These are phyloP conservation scores for Hirtodrosophila trivittata DNA, from an alignment of 2,888 invertebrate species.

Conservation along the genomic window DNA sequence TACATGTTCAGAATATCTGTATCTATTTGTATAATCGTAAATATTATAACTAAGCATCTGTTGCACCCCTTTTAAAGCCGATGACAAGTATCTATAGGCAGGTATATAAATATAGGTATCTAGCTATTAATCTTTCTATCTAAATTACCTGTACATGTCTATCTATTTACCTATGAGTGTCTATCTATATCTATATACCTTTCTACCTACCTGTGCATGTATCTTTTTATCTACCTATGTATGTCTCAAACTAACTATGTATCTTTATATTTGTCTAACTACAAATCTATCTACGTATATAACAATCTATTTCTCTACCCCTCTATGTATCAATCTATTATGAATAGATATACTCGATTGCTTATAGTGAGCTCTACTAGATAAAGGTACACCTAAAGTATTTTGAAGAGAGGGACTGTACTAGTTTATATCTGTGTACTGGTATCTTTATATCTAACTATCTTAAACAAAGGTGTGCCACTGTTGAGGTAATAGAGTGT, in stretches of 20 bases:
- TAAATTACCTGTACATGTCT: background rate
- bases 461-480: no score
- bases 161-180: background rate
- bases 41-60: no score
- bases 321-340: background rate
- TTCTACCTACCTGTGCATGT: background rate
- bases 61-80: no score
- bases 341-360: no score
- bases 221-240: background rate
- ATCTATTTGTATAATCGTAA: no score
- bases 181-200: background rate
- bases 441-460: no score
- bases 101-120: background rate
- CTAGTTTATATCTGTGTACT: no score
- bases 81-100: background rate
- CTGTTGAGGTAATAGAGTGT: no score
- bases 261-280: background rate
- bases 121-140: background rate
- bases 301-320: background rate
- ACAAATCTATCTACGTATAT: background rate
- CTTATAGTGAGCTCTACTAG: no score
- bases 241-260: background rate
- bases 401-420: no score
- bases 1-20: no score
- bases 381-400: no score